These are phyloP conservation scores for Cyprinus carpio DNA, from an alignment of 2,113 vertebrate genomes.

Conservation along the genomic window DNA sequence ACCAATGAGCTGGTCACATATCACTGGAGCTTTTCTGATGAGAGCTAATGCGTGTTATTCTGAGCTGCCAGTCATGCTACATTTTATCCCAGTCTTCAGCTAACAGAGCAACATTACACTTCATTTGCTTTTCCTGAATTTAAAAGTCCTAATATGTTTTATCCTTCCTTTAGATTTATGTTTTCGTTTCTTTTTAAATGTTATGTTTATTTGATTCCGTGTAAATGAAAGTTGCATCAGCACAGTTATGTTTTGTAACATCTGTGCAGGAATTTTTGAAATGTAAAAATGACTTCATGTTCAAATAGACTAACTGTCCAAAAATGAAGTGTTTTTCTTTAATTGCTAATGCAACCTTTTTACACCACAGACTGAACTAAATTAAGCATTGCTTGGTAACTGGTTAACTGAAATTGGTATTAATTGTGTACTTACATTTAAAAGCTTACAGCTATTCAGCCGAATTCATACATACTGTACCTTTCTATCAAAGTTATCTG, in stretches of 20 bases:
- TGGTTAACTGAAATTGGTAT: too few species aligned
- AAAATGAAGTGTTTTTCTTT: background rate
- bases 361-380: too few species aligned
- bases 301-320: background rate
- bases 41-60: background rate
- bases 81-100: background rate
- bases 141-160: background rate
- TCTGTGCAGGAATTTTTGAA: background rate
- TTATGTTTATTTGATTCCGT: background rate
- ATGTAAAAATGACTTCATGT: background rate
- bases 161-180: background rate
- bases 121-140: background rate
- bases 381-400: too few species aligned
- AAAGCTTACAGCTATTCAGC: too few species aligned
- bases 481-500: too few species aligned
- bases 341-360: too few species aligned
- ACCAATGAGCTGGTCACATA: constrained; percentile 27
- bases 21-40: constrained; percentile 8
- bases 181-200: background rate
- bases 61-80: background rate
- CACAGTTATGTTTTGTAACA: background rate
- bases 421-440: too few species aligned
- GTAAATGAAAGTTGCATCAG: background rate
- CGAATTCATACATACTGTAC: too few species aligned
- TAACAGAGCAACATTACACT: background rate